phyloP scores from a whole-genome alignment of 2,888 invertebrate species.

The Linnaemya tessellans region DNA sequence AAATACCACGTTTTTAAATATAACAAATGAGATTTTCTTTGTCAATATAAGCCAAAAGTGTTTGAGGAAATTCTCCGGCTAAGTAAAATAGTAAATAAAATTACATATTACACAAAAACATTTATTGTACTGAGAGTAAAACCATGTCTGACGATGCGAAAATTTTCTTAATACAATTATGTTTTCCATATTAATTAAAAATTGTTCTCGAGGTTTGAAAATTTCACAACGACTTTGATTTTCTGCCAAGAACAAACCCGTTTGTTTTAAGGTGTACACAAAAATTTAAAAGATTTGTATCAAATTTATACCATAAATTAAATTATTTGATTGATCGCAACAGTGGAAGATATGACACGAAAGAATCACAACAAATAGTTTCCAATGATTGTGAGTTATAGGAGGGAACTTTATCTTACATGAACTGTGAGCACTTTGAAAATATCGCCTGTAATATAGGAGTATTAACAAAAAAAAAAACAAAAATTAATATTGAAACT shows the following conservation, averaged over 20 bases:
- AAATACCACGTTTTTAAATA: too few species aligned
- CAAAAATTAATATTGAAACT: slow-evolving; percentile 79
- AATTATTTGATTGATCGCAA: slow-evolving; percentile 71
- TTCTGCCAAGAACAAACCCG: background rate
- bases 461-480: slow-evolving; percentile 74
- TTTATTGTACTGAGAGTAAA: too few species aligned
- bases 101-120: too few species aligned
- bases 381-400: slow-evolving; percentile 81
- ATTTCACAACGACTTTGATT: too few species aligned
- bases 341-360: slow-evolving; percentile 73
- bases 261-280: background rate
- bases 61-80: too few species aligned
- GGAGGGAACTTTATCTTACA: slow-evolving; percentile 76
- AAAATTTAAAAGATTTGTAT: background rate
- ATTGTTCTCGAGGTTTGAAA: too few species aligned
- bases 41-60: too few species aligned
- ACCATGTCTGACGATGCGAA: too few species aligned
- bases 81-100: too few species aligned
- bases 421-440: background rate
- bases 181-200: too few species aligned
- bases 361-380: slow-evolving; percentile 80
- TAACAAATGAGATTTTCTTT: too few species aligned
- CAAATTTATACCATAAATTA: background rate
- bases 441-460: slow-evolving; percentile 23
- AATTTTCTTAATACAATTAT: too few species aligned